Evolutionary conservation across 2,113 vertebrate genomes (phyloP).

Genomic region (Hemicordylus capensis): DNA sequence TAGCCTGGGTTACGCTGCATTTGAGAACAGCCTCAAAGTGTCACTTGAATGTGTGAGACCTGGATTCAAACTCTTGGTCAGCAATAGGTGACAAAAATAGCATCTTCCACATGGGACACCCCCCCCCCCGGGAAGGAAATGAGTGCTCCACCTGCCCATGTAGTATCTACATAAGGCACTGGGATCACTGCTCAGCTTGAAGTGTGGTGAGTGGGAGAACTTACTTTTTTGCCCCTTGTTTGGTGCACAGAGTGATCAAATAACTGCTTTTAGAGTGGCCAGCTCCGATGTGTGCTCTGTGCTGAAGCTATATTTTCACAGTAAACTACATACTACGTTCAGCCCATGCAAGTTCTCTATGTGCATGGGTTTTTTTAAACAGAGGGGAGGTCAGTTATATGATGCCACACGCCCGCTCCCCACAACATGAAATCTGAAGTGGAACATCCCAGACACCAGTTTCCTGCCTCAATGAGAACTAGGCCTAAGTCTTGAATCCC

Average conservation of each 20-base stretch:
- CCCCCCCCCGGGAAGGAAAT: background rate
- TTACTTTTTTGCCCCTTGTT: background rate
- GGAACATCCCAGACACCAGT: background rate
- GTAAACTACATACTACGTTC: background rate
- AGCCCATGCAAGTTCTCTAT: background rate
- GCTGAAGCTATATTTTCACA: background rate
- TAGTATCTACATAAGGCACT: background rate
- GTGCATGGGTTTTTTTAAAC: background rate
- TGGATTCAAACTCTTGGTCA: background rate
- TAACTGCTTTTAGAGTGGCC: background rate
- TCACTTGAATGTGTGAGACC: background rate
- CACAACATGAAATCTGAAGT: no score
- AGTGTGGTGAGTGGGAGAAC: background rate
- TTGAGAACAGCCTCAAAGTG: background rate
- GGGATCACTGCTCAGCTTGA: background rate
- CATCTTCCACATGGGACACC: background rate
- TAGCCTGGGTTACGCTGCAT: no score
- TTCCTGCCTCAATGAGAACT: background rate
- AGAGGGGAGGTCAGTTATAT: background rate
- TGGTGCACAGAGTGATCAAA: background rate
- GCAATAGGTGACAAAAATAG: background rate
- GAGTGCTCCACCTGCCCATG: no score
- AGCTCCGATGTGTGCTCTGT: background rate
- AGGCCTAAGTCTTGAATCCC: background rate
- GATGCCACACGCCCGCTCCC: no score